These are phyloP conservation scores for Plectropomus leopardus DNA, from an alignment of 2,113 vertebrate genomes.

Conservation along the genomic window DNA sequence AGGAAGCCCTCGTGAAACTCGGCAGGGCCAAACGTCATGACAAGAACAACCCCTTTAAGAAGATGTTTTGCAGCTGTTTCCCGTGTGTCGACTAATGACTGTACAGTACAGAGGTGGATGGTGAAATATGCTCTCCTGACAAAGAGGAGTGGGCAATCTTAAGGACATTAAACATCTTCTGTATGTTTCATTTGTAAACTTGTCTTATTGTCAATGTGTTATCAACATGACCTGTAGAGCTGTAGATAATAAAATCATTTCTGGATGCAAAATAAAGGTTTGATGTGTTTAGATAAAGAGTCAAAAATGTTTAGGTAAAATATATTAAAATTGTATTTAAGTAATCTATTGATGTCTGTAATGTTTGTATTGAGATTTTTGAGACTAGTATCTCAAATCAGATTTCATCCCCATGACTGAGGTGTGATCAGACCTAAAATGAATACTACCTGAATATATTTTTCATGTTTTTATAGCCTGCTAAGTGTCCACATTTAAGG, in stretches of 20 bases:
- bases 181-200: not conserved
- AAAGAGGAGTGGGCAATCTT: not conserved
- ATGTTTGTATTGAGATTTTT: constrained; percentile 24
- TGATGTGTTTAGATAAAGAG: not conserved
- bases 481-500: not conserved
- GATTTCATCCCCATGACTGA: not conserved
- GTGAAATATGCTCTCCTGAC: not conserved
- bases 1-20: constrained; percentile 88
- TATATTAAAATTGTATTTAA: not conserved
- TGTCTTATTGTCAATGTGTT: constrained; percentile 15
- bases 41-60: constrained; percentile 90
- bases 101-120: not conserved
- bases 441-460: not conserved
- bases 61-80: constrained; percentile 92
- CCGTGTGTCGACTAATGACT: constrained; percentile 81
- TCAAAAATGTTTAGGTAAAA: not conserved
- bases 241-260: not conserved
- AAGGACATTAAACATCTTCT: not conserved
- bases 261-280: constrained; percentile 4
- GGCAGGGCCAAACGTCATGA: constrained; percentile 88
- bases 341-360: not conserved
- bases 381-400: constrained; percentile 30
- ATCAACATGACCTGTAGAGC: not conserved
- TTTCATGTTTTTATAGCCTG: not conserved
- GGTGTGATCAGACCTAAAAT: not conserved